Evolutionary conservation across 1,140 invertebrate species (phyloP).

Genomic region (Ostrea edulis): DNA sequence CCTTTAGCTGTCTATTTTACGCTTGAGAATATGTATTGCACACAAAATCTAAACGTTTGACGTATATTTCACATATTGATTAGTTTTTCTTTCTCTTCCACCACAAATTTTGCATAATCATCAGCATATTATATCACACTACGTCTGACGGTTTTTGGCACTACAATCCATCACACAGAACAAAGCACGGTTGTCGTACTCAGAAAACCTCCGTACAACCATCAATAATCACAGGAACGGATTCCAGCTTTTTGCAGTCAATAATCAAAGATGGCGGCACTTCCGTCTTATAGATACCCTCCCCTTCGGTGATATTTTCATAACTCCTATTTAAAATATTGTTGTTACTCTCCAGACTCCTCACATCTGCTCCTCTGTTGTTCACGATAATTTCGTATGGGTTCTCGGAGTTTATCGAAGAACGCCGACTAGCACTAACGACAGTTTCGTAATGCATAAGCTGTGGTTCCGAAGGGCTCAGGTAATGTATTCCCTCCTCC

Average conservation of each 20-base stretch:
- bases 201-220: constrained; percentile 29
- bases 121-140: neutral
- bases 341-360: constrained; percentile 3
- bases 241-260: constrained; percentile 28
- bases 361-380: constrained; percentile 3
- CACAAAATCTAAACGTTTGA: neutral
- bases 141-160: constrained; percentile 9
- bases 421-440: neutral
- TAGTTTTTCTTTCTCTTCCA: neutral
- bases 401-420: constrained; percentile 15
- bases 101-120: neutral
- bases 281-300: neutral
- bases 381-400: constrained; percentile 15
- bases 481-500: neutral
- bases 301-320: constrained; percentile 22
- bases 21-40: neutral
- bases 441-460: constrained; percentile 30
- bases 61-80: neutral
- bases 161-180: constrained; percentile 14
- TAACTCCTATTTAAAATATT: constrained; percentile 24
- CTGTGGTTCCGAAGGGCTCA: neutral
- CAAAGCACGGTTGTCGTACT: constrained; percentile 15
- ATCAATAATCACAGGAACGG: constrained; percentile 21
- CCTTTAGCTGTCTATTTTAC: neutral
- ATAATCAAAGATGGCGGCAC: constrained; percentile 14